phyloP scores from a whole-genome alignment of 2,113 vertebrate species.

The Prunella himalayana region DNA sequence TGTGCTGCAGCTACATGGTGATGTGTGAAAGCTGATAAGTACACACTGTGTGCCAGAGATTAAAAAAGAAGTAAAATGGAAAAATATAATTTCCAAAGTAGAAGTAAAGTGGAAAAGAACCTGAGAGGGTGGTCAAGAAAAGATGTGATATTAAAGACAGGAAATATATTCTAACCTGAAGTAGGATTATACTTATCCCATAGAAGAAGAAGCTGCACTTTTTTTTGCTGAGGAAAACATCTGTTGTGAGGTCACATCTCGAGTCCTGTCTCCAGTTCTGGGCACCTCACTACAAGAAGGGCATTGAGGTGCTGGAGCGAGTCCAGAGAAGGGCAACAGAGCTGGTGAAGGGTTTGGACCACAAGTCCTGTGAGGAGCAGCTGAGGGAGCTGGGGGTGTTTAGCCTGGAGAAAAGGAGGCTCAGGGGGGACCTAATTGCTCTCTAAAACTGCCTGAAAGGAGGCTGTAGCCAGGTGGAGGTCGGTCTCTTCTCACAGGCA shows the following conservation, averaged over 20 bases:
- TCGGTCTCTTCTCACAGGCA: fast-evolving
- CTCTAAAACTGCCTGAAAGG: not conserved
- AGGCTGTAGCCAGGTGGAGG: fast-evolving
- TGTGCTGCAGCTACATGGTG: fast-evolving
- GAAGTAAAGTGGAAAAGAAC: not conserved
- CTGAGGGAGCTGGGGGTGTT: not conserved
- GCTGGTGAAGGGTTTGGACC: not conserved
- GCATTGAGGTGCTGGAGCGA: fast-evolving
- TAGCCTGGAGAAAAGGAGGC: not conserved
- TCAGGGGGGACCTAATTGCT: fast-evolving
- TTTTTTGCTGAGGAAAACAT: not conserved
- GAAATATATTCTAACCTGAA: not conserved
- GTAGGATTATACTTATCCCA: not conserved
- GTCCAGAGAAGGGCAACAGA: fast-evolving
- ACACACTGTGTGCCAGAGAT: not conserved
- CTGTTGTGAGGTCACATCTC: fast-evolving
- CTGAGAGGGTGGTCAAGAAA: not conserved
- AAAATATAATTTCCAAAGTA: not conserved
- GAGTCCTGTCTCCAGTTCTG: not conserved
- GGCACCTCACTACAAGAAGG: not conserved
- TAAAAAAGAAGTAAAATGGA: not conserved
- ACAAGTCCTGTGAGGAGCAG: fast-evolving
- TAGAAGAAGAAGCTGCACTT: not conserved
- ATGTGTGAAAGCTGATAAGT: not conserved
- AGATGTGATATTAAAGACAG: not conserved